Evolutionary conservation across 1,140 invertebrate genomes (phyloP).

Genomic region (Danaus plexippus): DNA sequence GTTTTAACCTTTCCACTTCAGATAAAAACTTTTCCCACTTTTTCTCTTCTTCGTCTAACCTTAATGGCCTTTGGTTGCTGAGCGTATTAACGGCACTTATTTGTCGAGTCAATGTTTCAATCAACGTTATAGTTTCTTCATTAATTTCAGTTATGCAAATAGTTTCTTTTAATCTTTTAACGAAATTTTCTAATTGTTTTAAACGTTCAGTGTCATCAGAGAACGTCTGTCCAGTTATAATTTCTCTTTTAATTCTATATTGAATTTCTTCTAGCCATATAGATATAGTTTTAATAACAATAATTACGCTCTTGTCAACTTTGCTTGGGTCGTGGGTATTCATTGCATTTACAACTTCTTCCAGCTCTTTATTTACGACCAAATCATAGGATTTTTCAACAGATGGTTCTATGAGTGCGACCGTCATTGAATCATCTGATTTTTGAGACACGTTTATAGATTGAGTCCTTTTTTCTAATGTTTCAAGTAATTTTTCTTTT

Average conservation of each 20-base stretch:
- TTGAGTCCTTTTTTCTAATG: constrained; percentile 54
- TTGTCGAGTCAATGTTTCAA: constrained; percentile 62
- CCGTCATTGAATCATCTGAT: constrained; percentile 45
- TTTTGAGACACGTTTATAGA: constrained; percentile 43
- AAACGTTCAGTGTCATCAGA: constrained; percentile 44
- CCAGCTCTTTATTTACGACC: constrained; percentile 73
- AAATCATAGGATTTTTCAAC: constrained; percentile 63
- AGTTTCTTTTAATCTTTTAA: constrained; percentile 53
- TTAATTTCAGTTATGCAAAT: constrained; percentile 55
- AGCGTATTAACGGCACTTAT: constrained; percentile 74
- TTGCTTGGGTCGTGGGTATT: constrained; percentile 74
- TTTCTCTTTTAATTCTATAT: constrained; percentile 78
- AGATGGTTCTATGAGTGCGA: constrained; percentile 61
- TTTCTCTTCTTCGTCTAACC: constrained; percentile 74
- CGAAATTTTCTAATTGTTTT: constrained; percentile 41
- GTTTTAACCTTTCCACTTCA: constrained; percentile 71
- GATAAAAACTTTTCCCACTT: constrained; percentile 81
- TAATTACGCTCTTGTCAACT: constrained; percentile 79
- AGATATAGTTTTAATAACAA: constrained; percentile 83
- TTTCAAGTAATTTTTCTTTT: constrained; percentile 46
- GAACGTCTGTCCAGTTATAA: constrained; percentile 31
- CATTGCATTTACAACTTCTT: constrained; percentile 75
- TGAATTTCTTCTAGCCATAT: constrained; percentile 88
- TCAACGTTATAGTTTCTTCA: constrained; percentile 60
- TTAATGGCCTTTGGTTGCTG: constrained; percentile 74